phyloP scores from a whole-genome alignment of 2,113 vertebrate species.

The Dasyornis broadbenti region DNA sequence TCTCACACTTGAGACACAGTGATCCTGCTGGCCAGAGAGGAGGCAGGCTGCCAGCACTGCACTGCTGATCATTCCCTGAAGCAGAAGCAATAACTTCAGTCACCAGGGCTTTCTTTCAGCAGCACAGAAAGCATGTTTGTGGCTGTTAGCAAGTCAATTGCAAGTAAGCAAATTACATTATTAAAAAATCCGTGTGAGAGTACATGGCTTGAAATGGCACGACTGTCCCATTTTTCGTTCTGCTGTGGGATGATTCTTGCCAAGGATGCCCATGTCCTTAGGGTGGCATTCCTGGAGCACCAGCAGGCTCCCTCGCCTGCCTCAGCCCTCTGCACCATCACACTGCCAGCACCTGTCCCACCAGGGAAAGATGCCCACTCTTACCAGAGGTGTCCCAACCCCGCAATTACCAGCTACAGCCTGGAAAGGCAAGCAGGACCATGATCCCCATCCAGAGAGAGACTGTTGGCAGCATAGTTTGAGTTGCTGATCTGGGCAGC shows the following conservation, averaged over 20 bases:
- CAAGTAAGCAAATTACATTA: neutral
- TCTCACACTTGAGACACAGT: neutral
- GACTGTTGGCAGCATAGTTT: rapidly evolving
- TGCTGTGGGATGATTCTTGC: neutral
- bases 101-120: neutral
- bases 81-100: neutral
- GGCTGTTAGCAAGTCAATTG: neutral
- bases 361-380: neutral
- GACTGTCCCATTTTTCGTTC: neutral
- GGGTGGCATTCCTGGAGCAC: neutral
- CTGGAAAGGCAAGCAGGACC: neutral
- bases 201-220: neutral
- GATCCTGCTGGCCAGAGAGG: neutral
- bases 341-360: neutral
- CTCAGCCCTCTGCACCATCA: neutral
- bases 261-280: neutral
- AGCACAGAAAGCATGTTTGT: neutral
- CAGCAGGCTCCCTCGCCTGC: neutral
- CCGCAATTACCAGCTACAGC: neutral
- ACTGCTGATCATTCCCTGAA: neutral
- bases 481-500: neutral
- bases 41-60: neutral
- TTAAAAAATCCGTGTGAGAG: neutral
- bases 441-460: neutral
- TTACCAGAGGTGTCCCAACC: neutral